Percentiles rank a stretch among this genome's conserved stretches.
Conservation (phyloP, 2,797 vertebrate genomes). For the Pipistrellus pygmaeus region DNA sequence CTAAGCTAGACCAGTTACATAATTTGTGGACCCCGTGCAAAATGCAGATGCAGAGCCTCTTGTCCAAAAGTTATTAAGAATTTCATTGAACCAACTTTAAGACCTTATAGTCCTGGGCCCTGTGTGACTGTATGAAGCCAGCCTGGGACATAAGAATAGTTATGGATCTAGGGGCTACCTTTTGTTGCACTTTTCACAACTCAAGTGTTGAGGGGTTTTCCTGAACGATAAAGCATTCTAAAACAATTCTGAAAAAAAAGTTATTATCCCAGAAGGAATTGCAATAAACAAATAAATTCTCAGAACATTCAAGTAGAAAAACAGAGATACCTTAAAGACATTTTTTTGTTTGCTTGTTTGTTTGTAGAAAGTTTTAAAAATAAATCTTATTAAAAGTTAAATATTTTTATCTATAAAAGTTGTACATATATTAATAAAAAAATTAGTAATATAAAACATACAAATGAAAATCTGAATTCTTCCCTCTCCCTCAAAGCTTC, state of each 20-base stretch:
- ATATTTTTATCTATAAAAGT: not conserved
- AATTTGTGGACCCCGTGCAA: not conserved
- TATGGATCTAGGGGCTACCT: not conserved
- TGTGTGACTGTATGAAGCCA: not conserved
- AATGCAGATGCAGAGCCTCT: not conserved
- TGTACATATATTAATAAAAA: not conserved
- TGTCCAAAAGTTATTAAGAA: not conserved
- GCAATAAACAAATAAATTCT: not conserved
- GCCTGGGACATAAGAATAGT: not conserved
- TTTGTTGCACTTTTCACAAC: not conserved
- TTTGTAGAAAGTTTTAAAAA: constrained; percentile 19
- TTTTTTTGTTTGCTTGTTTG: not conserved
- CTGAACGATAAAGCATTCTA: not conserved
- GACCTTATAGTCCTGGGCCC: no score
- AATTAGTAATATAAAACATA: not conserved
- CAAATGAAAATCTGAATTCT: not conserved
- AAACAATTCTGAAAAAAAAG: constrained; percentile 3
- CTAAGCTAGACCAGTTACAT: not conserved
- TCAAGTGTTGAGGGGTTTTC: not conserved
- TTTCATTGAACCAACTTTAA: not conserved
- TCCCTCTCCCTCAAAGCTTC: not conserved
- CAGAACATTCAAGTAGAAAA: not conserved
- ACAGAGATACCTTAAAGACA: not conserved
- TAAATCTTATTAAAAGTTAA: not conserved
- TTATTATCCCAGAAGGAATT: not conserved